These are phyloP conservation scores for Leiothrix lutea DNA, from an alignment of 2,113 vertebrate species.

Conservation along the genomic window DNA sequence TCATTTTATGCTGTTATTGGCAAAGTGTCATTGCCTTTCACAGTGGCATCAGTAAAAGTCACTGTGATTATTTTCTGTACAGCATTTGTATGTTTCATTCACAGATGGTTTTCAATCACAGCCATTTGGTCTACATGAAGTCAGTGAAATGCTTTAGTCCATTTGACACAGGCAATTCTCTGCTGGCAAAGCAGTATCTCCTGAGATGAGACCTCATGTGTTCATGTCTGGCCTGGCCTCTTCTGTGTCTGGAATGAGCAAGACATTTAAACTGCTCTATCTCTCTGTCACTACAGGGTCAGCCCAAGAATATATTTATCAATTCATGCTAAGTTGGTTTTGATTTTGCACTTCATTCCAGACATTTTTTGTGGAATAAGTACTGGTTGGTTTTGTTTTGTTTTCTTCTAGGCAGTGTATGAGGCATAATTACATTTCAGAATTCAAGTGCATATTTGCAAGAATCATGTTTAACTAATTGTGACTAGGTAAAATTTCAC, in stretches of 20 bases:
- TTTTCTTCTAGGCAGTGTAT: not conserved
- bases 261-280: not conserved
- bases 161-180: not conserved
- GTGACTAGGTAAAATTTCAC: not conserved
- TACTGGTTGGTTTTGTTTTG: not conserved
- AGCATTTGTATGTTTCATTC: fast-evolving
- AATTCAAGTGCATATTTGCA: not conserved
- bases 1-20: not conserved
- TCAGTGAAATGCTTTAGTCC: not conserved
- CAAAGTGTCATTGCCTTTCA: not conserved
- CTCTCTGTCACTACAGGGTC: not conserved
- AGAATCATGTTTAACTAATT: not conserved
- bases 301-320: not conserved
- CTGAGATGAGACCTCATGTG: not conserved
- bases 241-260: not conserved
- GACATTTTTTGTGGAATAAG: not conserved
- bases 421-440: not conserved
- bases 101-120: not conserved
- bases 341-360: not conserved
- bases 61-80: not conserved
- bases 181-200: not conserved
- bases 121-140: not conserved
- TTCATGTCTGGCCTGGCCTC: not conserved
- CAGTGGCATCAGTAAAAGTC: not conserved
- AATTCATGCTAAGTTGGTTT: not conserved